Evolutionary conservation across 2,113 vertebrate genomes (phyloP), one percentile per base, ranked within the genome.

Genomic region (Notarius quadriscutis): DNA sequence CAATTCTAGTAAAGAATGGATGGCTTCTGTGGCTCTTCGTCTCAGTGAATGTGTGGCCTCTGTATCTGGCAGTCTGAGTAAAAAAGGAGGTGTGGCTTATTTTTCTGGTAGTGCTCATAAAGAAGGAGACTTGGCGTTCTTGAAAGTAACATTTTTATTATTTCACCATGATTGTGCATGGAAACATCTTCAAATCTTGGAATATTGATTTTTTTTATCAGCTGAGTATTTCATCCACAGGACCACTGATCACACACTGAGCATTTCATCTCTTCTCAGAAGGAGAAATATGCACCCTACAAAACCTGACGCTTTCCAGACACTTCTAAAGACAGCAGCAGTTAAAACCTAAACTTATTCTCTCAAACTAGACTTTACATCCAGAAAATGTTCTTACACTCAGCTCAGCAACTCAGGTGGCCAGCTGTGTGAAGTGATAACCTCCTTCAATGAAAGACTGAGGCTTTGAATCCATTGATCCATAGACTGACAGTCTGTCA

Each of bases 391-490:
- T 63, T 67, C n/a, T 63, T 60, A 3, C 22, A 51, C 8, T 77
- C 2, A 4, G 17, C 34, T 51, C 20, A 77, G 2, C 34, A n/a
- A 30, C 48, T 34, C 17, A 69, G 78, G 50, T 14, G 27, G 14
- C 15, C 84, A 67, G 75, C 77, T 12, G 7, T 77, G 4, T 30
- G 10, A 53, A 65, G 9, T n/a, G 50, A 55, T 15, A 60, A 81
- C 77, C 58, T 86, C 71, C 84, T 55, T 67, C 75, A 55, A 30
- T 86, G 60, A 34, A 69, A 58, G 53, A 87, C 7, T 81, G 14
- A 81, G 50, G 85, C 79, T 72, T 81, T 81, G 51, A 83, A 83
- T 51, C 11, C 22, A 20, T 34, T 79, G 83, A 88, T 34, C 34
- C 22, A 83, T 71, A 84, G 62, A 48, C 50, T 9, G 82, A 34